Conservation (phyloP, 2,113 vertebrate species). For the Copsychus sechellarum region DNA sequence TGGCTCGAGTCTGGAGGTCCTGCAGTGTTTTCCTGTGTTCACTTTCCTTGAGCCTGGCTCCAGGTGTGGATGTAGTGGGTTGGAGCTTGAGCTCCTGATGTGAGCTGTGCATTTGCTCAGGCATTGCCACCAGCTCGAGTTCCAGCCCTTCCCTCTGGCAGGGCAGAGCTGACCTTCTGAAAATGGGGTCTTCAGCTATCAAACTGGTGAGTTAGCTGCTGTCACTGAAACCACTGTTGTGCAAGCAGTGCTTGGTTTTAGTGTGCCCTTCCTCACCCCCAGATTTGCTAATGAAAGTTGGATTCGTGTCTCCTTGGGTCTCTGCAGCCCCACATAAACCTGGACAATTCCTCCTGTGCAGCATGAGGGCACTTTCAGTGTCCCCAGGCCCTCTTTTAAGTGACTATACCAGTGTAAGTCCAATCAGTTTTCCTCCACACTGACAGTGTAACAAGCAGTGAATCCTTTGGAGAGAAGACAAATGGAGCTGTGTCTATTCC, state of each 20-base stretch:
- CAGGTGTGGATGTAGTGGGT: background rate
- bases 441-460: conserved; percentile 17
- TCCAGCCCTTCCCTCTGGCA: background rate
- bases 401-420: background rate
- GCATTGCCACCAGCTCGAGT: background rate
- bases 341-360: background rate
- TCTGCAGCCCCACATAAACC: background rate
- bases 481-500: conserved; percentile 1
- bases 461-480: conserved; percentile 32
- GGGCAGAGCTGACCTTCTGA: background rate
- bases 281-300: background rate
- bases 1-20: background rate
- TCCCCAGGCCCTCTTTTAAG: conserved; percentile 5
- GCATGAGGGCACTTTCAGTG: background rate
- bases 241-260: background rate
- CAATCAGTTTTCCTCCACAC: conserved; percentile 2
- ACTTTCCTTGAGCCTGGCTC: background rate
- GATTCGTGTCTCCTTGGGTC: background rate
- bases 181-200: background rate
- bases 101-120: background rate
- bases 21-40: background rate
- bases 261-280: background rate
- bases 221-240: background rate
- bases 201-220: background rate
- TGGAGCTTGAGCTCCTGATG: background rate